phyloP scores from a whole-genome alignment of 2,113 vertebrate species.

The Salvator merianae region DNA sequence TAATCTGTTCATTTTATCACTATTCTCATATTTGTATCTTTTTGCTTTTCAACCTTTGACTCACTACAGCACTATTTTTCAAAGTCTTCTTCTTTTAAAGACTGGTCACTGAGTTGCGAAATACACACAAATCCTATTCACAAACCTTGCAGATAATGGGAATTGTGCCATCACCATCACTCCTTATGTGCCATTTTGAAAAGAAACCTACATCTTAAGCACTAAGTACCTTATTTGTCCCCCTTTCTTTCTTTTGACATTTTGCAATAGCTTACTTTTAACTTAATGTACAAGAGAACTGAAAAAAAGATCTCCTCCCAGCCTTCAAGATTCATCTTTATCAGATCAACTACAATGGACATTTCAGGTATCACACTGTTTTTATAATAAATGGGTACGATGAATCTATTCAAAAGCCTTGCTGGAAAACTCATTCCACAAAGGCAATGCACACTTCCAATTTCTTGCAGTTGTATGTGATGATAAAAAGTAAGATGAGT shows the following conservation, averaged over 20 bases:
- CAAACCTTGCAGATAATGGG: constrained; percentile 21
- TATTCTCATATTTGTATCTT: constrained; percentile 15
- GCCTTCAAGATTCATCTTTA: constrained; percentile 36
- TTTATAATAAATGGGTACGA: constrained; percentile 54
- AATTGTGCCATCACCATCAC: constrained; percentile 26
- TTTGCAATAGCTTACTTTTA: constrained; percentile 49
- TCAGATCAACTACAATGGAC: constrained; percentile 36
- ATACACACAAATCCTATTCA: constrained; percentile 43
- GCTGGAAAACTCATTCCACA: constrained; percentile 36
- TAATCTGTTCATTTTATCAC: neutral
- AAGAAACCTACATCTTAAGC: constrained; percentile 40
- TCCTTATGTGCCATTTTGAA: constrained; percentile 34
- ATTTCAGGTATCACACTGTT: constrained; percentile 42
- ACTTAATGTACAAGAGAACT: constrained; percentile 47
- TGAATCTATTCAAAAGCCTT: constrained; percentile 30
- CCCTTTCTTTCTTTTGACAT: constrained; percentile 54
- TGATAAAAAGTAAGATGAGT: constrained; percentile 15
- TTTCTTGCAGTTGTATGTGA: constrained; percentile 25
- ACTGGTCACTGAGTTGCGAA: neutral
- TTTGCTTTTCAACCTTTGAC: constrained; percentile 28
- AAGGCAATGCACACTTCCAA: constrained; percentile 39
- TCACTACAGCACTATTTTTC: constrained; percentile 30
- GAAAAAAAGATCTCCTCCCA: constrained; percentile 21
- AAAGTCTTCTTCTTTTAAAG: constrained; percentile 26
- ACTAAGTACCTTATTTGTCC: constrained; percentile 37